Percentiles rank a stretch among this genome's conserved stretches.
These are phyloP conservation scores for Diarsia dahlii DNA, from an alignment of 2,888 invertebrate genomes.

Conservation along the genomic window DNA sequence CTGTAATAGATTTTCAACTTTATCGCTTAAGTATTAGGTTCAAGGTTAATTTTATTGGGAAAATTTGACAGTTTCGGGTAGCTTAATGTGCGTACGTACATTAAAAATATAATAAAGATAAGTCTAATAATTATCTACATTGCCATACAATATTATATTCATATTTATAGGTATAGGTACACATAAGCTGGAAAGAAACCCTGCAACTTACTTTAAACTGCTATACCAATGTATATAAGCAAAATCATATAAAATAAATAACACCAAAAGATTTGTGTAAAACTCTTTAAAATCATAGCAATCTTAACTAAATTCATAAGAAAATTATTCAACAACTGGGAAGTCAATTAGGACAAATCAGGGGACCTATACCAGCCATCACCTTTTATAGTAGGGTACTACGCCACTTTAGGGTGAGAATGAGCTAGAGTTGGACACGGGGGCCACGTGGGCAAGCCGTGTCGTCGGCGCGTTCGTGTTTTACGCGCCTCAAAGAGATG, in stretches of 20 bases:
- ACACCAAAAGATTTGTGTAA: not conserved
- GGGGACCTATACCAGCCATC: not conserved
- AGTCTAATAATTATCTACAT: constrained; percentile 22
- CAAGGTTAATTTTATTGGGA: too few species aligned
- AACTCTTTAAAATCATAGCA: not conserved
- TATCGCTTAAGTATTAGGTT: too few species aligned
- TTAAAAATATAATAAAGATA: not conserved
- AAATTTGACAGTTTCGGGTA: too few species aligned
- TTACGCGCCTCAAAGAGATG: too few species aligned
- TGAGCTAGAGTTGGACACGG: too few species aligned
- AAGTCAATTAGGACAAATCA: not conserved
- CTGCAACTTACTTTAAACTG: not conserved
- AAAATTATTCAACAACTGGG: not conserved
- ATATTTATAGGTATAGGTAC: too few species aligned
- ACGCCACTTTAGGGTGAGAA: not conserved
- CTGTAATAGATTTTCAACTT: too few species aligned
- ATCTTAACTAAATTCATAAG: not conserved
- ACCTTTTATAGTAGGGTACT: not conserved
- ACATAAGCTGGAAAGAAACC: not conserved
- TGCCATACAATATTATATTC: too few species aligned
- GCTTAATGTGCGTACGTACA: not conserved
- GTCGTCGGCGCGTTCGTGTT: too few species aligned
- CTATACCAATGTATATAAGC: not conserved
- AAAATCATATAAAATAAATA: constrained; percentile 11
- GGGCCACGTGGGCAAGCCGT: too few species aligned